These are phyloP conservation scores for Osmerus eperlanus DNA, from an alignment of 2,113 vertebrate genomes.

Conservation along the genomic window DNA sequence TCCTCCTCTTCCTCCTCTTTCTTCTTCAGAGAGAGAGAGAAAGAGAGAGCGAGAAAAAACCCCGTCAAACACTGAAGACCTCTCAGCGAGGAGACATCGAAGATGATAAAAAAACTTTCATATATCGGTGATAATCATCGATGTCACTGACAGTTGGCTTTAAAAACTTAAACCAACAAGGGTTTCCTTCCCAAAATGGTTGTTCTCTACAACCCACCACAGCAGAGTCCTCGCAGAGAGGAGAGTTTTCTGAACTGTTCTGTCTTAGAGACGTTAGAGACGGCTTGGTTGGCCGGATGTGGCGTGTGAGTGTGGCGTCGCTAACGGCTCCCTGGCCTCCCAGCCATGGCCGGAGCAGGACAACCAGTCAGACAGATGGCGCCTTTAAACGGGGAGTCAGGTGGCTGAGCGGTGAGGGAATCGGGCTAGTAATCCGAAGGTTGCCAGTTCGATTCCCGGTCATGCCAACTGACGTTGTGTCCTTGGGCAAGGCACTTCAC, in stretches of 20 bases:
- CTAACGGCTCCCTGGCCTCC: background rate
- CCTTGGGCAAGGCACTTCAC: too few species aligned
- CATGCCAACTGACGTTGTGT: too few species aligned
- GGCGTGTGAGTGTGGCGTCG: background rate
- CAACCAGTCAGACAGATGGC: background rate
- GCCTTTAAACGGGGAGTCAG: too few species aligned
- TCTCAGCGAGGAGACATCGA: conserved; percentile 30
- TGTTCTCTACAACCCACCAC: background rate
- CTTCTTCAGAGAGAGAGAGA: conserved; percentile 1
- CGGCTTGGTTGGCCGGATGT: too few species aligned
- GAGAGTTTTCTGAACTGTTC: background rate
- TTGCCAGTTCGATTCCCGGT: too few species aligned
- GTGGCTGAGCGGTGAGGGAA: too few species aligned
- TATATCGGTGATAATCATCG: background rate
- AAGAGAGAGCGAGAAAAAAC: conserved; percentile 6
- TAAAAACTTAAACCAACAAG: too few species aligned
- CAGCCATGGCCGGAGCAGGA: background rate
- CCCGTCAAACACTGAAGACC: too few species aligned
- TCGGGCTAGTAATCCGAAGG: too few species aligned
- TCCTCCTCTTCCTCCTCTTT: background rate
- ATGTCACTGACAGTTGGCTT: too few species aligned
- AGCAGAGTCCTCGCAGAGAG: background rate
- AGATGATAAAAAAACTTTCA: conserved; percentile 24
- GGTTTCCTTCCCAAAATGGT: background rate
- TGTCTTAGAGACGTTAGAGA: background rate